Evolutionary conservation across 2,888 invertebrate species (phyloP), one percentile per base, ranked within the genome.

Genomic region (Neoascia interrupta): DNA sequence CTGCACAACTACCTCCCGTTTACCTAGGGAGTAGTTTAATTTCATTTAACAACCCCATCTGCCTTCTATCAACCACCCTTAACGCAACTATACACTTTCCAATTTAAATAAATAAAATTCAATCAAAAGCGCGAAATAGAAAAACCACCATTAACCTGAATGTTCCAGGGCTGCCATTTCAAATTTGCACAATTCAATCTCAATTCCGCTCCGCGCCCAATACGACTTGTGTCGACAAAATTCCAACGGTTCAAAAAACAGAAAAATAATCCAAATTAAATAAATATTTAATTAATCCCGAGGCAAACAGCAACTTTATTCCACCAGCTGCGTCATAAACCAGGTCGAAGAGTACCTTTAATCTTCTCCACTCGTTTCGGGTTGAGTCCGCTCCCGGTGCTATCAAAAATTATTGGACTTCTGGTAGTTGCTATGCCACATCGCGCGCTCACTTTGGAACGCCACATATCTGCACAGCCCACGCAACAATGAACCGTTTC

Each of bases 211-310:
- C 19, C 31, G 43, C 36, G 3, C 15, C 13, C 6, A n/a, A 8
- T 5, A 10, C 23, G 37, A 41, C 19, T 31, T 11, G 21, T 26
- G 19, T 18, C 45, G 18, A 6, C 21, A 28, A n/a, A n/a, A n/a
- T n/a, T n/a, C n/a, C 28, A 13, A 19, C 26, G 18, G 53, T 61
- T 23, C 31, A 10, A 49, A 43, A 45, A 51, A 34, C 43, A 39
- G 21, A 36, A 58, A 21, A 75, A 34, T 47, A 60, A 39, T 47
- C 49, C 66, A 79, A 79, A 79, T 73, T 79, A 61, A 79, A 79
- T 79, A 79, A 79, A 79, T 79, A 79, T 73, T 79, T 79, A 79
- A 79, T 79, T 79, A 79, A 79, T 79, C 73, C 72, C 54, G 61
- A 66, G 66, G 18, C 49, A 56, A 36, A 39, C 41, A 26, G n/a